Conservation (phyloP, 2,797 vertebrate species). For the Gastrophryne carolinensis region DNA sequence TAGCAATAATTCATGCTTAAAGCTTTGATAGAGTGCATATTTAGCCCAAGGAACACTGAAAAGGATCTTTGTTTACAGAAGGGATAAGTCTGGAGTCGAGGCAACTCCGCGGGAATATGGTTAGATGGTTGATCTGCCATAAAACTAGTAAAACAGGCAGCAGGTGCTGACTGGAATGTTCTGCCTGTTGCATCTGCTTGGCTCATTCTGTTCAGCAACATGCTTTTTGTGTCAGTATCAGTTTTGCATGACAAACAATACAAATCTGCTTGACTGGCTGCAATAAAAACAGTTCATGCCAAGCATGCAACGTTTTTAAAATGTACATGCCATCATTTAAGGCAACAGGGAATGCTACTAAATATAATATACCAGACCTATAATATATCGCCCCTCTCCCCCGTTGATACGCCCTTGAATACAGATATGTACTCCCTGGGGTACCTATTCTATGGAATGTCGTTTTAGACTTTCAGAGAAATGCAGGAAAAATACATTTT, state of each 20-base stretch:
- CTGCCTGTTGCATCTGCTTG: slow-evolving; percentile 16
- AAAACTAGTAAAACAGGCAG: slow-evolving; percentile 36
- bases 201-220: neutral
- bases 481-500: too few species aligned
- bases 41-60: slow-evolving; percentile 1
- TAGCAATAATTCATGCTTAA: slow-evolving; percentile 17
- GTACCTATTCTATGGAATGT: too few species aligned
- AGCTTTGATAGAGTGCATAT: slow-evolving; percentile 3
- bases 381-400: too few species aligned
- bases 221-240: neutral
- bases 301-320: neutral
- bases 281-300: neutral
- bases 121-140: slow-evolving; percentile 9
- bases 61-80: slow-evolving; percentile 12
- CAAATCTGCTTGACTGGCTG: neutral
- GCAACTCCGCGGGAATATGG: neutral
- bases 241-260: neutral
- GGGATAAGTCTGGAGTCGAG: neutral
- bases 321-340: too few species aligned
- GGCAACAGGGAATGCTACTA: too few species aligned
- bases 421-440: too few species aligned
- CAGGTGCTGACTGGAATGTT: slow-evolving; percentile 46
- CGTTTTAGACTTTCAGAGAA: too few species aligned
- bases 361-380: too few species aligned
- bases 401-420: too few species aligned